Evolutionary conservation across 53 echinoderm and acorn worm species (phyloP).

Genomic region (Luidia sarsii): DNA sequence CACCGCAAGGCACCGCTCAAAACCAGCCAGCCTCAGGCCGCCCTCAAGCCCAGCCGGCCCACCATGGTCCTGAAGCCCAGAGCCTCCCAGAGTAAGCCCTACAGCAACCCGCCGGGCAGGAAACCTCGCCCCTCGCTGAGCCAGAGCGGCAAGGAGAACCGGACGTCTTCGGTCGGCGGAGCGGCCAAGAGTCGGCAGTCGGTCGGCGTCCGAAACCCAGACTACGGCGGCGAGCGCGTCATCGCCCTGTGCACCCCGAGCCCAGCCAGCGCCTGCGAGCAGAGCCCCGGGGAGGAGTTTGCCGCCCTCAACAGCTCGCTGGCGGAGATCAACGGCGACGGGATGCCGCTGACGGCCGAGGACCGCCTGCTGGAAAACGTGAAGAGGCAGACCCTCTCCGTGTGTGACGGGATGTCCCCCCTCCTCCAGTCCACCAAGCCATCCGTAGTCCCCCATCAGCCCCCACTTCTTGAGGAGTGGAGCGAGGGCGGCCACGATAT

Average conservation of each 20-base stretch:
- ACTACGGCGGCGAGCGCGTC: not conserved
- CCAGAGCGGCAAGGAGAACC: slow-evolving; percentile 15
- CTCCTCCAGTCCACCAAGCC: slow-evolving; percentile 56
- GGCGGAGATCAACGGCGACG: slow-evolving; percentile 59
- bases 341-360: slow-evolving; percentile 64
- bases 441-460: slow-evolving; percentile 3
- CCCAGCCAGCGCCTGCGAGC: slow-evolving; percentile 10
- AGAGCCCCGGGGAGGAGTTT: slow-evolving; percentile 24
- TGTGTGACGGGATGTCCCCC: slow-evolving; percentile 86
- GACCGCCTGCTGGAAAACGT: slow-evolving; percentile 54
- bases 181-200: not conserved
- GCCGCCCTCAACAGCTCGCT: slow-evolving; percentile 47
- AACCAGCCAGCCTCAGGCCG: slow-evolving; percentile 23
- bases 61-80: slow-evolving; percentile 41
- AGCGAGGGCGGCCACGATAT: not conserved
- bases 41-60: slow-evolving; percentile 40
- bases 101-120: not conserved
- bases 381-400: slow-evolving; percentile 64
- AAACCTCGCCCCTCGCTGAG: not conserved
- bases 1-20: slow-evolving; percentile 25
- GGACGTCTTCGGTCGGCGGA: not conserved
- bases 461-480: not conserved
- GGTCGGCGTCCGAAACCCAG: not conserved
- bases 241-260: slow-evolving; percentile 34
- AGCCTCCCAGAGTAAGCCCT: not conserved